phyloP scores from a whole-genome alignment of 2,888 invertebrate species.

The Netelia melanura region DNA sequence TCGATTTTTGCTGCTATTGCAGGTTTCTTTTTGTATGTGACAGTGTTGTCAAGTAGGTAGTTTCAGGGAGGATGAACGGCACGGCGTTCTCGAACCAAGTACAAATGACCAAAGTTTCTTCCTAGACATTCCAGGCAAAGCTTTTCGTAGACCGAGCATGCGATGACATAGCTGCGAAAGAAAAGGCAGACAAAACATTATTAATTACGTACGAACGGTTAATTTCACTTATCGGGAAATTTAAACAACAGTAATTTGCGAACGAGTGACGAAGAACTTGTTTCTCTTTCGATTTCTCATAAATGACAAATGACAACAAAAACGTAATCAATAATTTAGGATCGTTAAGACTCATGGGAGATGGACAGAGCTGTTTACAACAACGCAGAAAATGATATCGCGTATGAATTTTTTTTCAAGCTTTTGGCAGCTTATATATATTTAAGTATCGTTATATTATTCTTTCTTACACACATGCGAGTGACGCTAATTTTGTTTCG shows the following conservation, averaged over 20 bases:
- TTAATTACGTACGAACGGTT: not conserved
- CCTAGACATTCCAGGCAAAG: slow-evolving; percentile 68
- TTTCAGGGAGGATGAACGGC: no score
- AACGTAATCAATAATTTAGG: not conserved
- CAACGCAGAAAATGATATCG: not conserved
- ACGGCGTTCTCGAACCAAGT: slow-evolving; percentile 98
- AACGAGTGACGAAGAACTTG: not conserved
- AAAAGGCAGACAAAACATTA: slow-evolving; percentile 4
- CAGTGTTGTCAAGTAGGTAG: no score
- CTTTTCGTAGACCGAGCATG: slow-evolving; percentile 62
- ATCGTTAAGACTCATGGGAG: not conserved
- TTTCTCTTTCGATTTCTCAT: not conserved
- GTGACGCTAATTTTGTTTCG: slow-evolving; percentile 35
- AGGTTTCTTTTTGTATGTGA: no score
- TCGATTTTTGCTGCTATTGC: no score
- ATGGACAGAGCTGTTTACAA: not conserved
- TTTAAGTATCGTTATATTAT: not conserved
- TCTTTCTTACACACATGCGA: slow-evolving; percentile 47
- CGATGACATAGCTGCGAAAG: slow-evolving; percentile 37
- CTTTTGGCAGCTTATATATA: not conserved
- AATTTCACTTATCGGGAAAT: not conserved
- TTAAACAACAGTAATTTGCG: not conserved
- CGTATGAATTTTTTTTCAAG: not conserved
- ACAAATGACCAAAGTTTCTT: slow-evolving; percentile 86
- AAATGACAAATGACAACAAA: not conserved